phyloP scores from a whole-genome alignment of 2,113 vertebrate species.

The Mastomys coucha region DNA sequence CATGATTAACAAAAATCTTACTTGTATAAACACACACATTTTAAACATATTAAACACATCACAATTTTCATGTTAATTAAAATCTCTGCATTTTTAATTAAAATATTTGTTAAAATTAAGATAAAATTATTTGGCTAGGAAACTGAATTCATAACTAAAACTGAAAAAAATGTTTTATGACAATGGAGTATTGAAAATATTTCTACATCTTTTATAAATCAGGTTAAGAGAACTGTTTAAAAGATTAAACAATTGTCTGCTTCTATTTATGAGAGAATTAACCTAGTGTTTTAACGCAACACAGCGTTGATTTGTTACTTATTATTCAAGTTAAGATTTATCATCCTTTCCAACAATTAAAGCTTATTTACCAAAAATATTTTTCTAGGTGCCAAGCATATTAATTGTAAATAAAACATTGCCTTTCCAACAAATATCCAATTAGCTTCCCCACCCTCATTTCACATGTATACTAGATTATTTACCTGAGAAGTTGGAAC shows the following conservation, averaged over 20 bases:
- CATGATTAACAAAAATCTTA: not conserved
- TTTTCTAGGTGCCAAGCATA: conserved; percentile 16
- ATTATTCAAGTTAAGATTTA: conserved; percentile 24
- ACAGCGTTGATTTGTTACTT: conserved; percentile 1
- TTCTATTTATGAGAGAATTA: conserved; percentile 8
- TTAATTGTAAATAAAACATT: conserved; percentile 54
- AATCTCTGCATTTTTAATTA: not conserved
- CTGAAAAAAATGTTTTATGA: not conserved
- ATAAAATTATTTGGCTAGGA: not conserved
- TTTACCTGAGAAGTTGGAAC: conserved; percentile 54
- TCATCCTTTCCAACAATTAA: conserved; percentile 42
- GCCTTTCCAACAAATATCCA: conserved; percentile 44
- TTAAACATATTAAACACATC: not conserved
- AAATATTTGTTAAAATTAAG: not conserved
- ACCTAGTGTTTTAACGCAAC: not conserved
- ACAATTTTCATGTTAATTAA: not conserved
- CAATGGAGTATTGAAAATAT: not conserved
- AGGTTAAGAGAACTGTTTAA: not conserved
- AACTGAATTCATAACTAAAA: not conserved
- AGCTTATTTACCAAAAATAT: conserved; percentile 61
- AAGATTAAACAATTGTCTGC: not conserved
- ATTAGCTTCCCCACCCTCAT: conserved; percentile 33
- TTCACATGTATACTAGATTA: conserved; percentile 13
- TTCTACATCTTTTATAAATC: not conserved
- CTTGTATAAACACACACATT: not conserved